These are phyloP conservation scores for Hylomyscus alleni DNA, from an alignment of 2,797 vertebrate genomes.

Conservation along the genomic window DNA sequence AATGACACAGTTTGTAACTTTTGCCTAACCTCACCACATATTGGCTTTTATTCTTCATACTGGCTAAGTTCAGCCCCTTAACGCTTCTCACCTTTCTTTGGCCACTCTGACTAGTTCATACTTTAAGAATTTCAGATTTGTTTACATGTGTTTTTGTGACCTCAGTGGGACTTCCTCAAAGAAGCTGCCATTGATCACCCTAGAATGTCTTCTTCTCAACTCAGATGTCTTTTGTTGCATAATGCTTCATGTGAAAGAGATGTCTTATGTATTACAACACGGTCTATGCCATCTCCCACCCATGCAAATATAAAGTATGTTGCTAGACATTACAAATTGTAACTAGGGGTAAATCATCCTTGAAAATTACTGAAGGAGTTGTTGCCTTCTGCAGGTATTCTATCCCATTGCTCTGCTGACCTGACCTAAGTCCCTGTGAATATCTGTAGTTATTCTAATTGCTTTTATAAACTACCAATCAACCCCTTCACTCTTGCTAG, in stretches of 20 bases:
- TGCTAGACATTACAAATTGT: background rate
- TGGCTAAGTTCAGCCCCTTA: background rate
- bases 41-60: background rate
- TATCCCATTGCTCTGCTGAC: background rate
- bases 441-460: background rate
- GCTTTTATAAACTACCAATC: background rate
- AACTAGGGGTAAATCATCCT: background rate
- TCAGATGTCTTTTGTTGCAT: background rate
- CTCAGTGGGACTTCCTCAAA: background rate
- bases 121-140: background rate
- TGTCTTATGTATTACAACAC: background rate
- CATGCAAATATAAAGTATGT: conserved; percentile 27
- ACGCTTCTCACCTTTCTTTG: background rate
- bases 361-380: background rate
- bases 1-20: background rate
- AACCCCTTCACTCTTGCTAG: background rate
- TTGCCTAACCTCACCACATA: background rate
- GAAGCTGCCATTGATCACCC: background rate
- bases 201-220: background rate
- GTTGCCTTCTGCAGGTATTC: background rate
- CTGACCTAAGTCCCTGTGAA: background rate
- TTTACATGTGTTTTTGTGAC: background rate
- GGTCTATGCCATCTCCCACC: background rate
- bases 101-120: background rate
- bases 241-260: background rate